Evolutionary conservation across 1,140 invertebrate species (phyloP).

Genomic region (Drosophila nebulosa): DNA sequence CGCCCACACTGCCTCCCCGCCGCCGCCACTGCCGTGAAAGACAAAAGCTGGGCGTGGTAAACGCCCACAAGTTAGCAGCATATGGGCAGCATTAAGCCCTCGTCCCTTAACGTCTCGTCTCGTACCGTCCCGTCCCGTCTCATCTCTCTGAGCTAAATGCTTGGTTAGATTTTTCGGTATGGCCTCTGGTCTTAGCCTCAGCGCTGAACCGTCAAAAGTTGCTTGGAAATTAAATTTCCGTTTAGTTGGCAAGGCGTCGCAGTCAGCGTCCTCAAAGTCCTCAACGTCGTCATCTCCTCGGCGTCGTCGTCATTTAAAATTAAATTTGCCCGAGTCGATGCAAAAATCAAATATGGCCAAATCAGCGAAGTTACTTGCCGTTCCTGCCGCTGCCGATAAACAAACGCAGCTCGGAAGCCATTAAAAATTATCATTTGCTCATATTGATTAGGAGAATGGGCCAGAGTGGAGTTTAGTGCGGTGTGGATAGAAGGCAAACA

Average conservation of each 20-base stretch:
- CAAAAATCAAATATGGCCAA: slow-evolving; percentile 59
- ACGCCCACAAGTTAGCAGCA: slow-evolving; percentile 16
- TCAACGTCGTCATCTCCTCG: slow-evolving; percentile 46
- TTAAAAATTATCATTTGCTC: slow-evolving; percentile 78
- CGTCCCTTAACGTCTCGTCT: background rate
- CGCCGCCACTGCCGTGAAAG: slow-evolving; percentile 8
- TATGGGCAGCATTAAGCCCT: slow-evolving; percentile 29
- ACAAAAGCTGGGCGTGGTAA: slow-evolving; percentile 20
- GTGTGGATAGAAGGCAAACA: background rate
- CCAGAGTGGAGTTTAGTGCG: background rate
- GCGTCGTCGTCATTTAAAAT: slow-evolving; percentile 59
- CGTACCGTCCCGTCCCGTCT: slow-evolving; percentile 9
- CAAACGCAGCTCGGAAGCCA: slow-evolving; percentile 71
- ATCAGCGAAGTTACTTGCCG: slow-evolving; percentile 48
- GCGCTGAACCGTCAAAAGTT: slow-evolving; percentile 34
- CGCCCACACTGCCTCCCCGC: slow-evolving; percentile 27
- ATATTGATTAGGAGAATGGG: slow-evolving; percentile 64
- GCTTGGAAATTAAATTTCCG: slow-evolving; percentile 76
- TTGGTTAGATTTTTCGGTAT: background rate
- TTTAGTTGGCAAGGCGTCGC: slow-evolving; percentile 36
- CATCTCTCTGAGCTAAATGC: background rate
- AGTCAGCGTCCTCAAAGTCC: background rate
- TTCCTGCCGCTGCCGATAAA: slow-evolving; percentile 48
- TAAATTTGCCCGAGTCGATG: slow-evolving; percentile 59
- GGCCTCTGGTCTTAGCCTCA: slow-evolving; percentile 15